Evolutionary conservation across 2,888 invertebrate genomes (phyloP).

Genomic region (Coleophora deauratella): DNA sequence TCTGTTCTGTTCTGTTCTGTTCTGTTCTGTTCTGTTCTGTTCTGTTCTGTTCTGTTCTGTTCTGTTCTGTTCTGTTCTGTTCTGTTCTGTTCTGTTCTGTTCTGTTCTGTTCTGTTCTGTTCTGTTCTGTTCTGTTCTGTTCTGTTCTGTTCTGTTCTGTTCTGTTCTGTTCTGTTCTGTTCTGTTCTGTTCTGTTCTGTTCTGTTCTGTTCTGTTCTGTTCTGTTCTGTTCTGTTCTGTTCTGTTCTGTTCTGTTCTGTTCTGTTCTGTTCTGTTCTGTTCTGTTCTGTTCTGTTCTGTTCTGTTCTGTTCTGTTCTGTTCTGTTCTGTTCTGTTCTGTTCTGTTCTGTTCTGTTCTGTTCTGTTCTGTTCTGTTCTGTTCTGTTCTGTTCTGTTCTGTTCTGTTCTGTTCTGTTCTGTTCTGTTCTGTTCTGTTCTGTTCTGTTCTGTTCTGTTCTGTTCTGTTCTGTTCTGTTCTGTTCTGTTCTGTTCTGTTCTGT

Average conservation of each 20-base stretch:
- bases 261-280: slow-evolving; percentile 1
- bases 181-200: slow-evolving; percentile 1
- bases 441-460: slow-evolving; percentile 1
- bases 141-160: slow-evolving; percentile 1
- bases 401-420: slow-evolving; percentile 1
- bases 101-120: slow-evolving; percentile 1
- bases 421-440: slow-evolving; percentile 1
- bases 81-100: slow-evolving; percentile 1
- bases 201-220: slow-evolving; percentile 1
- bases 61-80: slow-evolving; percentile 1
- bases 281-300: slow-evolving; percentile 1
- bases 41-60: slow-evolving; percentile 1
- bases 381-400: slow-evolving; percentile 1
- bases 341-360: slow-evolving; percentile 1
- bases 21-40: slow-evolving; percentile 1
- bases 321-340: slow-evolving; percentile 1
- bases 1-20: slow-evolving; percentile 1
- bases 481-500: slow-evolving; percentile 1
- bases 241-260: slow-evolving; percentile 1
- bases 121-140: slow-evolving; percentile 1
- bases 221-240: slow-evolving; percentile 1
- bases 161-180: slow-evolving; percentile 1
- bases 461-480: slow-evolving; percentile 1
- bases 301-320: slow-evolving; percentile 1
- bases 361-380: slow-evolving; percentile 1